Evolutionary conservation across 2,888 invertebrate genomes (phyloP), one percentile per base, ranked within the genome.

Genomic region (Glaucopsyche alexis): DNA sequence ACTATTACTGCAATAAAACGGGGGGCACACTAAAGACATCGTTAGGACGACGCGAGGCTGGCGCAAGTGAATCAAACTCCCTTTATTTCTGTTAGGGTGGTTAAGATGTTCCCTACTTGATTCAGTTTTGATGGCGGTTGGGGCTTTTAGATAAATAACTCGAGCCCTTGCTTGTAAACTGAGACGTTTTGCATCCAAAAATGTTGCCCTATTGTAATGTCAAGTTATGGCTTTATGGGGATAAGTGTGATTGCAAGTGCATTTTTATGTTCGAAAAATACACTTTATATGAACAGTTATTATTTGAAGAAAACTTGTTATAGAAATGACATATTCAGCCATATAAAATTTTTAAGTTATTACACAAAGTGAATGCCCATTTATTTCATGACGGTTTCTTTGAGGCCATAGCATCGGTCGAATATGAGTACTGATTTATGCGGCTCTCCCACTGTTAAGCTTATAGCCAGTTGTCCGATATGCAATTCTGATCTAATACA

Each of bases 131-230:
- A 91, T 91, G 85, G 88, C 86, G 84, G 86, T 16, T 89, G 85
- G 84, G 85, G 88, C 89, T 91, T 88, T 91, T 85, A 91, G 87
- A 89, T 91, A 92, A 92, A 91, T 90, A 87, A 89, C 90, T 86
- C 72, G 73, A 72, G 75, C 74, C 71, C 74, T 69, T 75, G 11
- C 50, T 50, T 60, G 55, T 64, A 72, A 65, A 42, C 50, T 65
- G 38, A 50, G 38, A 16, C 66, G 11, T 66, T 66, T 65, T 45
- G 40, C 47, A 69, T 72, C 47, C 65, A 64, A 16, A 70, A 65
- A 52, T 9, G 52, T 7, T 55, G 11, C 52, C 40, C 40, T 45
- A 42, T 42, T 45, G 7, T 19, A 11, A 47, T 19, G n/a, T 14
- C 11, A 65, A n/a, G 38, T 72, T 65, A n/a, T 11, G 19, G 7